phyloP scores from a whole-genome alignment of 2,888 invertebrate genomes.

The Pheosia tremula region DNA sequence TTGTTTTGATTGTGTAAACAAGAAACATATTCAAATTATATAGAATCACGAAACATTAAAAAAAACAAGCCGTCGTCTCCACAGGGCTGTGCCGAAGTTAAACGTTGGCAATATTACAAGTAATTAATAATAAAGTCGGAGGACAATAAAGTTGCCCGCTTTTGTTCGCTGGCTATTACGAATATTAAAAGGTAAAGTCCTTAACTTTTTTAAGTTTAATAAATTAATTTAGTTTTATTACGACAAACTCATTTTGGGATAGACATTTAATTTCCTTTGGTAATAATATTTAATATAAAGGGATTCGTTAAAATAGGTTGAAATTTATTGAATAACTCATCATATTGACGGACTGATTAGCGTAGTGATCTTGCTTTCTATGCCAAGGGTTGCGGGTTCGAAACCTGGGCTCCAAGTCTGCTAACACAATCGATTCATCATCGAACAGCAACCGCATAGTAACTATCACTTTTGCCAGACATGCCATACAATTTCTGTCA shows the following conservation, averaged over 20 bases:
- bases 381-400: too few species aligned
- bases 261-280: background rate
- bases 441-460: too few species aligned
- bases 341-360: too few species aligned
- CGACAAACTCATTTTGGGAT: background rate
- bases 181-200: slow-evolving; percentile 1
- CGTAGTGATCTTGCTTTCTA: too few species aligned
- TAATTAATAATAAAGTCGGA: slow-evolving; percentile 3
- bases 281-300: too few species aligned
- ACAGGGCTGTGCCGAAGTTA: background rate
- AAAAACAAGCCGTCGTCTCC: background rate
- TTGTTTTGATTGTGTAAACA: too few species aligned
- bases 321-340: background rate
- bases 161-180: background rate
- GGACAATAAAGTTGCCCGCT: slow-evolving; percentile 2
- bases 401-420: too few species aligned
- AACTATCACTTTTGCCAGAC: too few species aligned
- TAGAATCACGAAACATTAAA: background rate
- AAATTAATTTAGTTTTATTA: slow-evolving; percentile 1
- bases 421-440: too few species aligned
- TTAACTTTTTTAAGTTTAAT: slow-evolving; percentile 1
- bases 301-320: background rate
- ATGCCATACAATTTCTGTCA: too few species aligned
- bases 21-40: too few species aligned
- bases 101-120: background rate